phyloP scores from a whole-genome alignment of 2,113 vertebrate species.

The Synodontis membranacea region DNA sequence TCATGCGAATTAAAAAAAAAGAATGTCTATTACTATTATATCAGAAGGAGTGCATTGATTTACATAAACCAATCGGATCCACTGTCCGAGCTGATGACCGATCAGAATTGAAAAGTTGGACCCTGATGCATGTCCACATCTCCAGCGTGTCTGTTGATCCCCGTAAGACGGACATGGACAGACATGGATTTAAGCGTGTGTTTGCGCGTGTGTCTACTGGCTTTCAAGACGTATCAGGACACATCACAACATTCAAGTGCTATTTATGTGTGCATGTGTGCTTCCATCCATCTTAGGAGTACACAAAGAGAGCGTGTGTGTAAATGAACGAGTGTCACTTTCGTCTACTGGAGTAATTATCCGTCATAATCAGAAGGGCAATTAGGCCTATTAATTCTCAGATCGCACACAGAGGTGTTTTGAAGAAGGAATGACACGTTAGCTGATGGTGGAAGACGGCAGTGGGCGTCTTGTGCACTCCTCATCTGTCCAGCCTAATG shows the following conservation, averaged over 20 bases:
- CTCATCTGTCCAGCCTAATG: conserved; percentile 30
- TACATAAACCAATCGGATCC: neutral
- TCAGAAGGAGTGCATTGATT: neutral
- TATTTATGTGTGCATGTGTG: neutral
- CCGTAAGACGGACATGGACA: neutral
- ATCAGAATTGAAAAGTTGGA: neutral
- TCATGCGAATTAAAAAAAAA: too few relatives aligned
- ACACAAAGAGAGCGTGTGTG: neutral
- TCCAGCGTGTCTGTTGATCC: neutral
- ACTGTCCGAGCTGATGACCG: neutral
- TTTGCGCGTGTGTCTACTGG: conserved; percentile 9
- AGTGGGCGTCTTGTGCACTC: neutral
- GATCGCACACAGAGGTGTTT: conserved; percentile 28
- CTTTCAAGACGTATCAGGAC: neutral
- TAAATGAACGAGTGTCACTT: conserved; percentile 35
- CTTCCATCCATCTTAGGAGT: conserved; percentile 10
- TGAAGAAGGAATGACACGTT: conserved; percentile 35
- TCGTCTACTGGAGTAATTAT: conserved; percentile 46
- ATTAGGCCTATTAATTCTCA: conserved; percentile 48
- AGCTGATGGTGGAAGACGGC: conserved; percentile 27
- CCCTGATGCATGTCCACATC: too few relatives aligned
- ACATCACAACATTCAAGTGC: neutral
- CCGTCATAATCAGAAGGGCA: conserved; percentile 34
- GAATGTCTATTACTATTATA: too few relatives aligned
- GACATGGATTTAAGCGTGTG: neutral